These are phyloP conservation scores for Schizothorax lantsangensis DNA, from an alignment of 2,797 vertebrate species.

Conservation along the genomic window DNA sequence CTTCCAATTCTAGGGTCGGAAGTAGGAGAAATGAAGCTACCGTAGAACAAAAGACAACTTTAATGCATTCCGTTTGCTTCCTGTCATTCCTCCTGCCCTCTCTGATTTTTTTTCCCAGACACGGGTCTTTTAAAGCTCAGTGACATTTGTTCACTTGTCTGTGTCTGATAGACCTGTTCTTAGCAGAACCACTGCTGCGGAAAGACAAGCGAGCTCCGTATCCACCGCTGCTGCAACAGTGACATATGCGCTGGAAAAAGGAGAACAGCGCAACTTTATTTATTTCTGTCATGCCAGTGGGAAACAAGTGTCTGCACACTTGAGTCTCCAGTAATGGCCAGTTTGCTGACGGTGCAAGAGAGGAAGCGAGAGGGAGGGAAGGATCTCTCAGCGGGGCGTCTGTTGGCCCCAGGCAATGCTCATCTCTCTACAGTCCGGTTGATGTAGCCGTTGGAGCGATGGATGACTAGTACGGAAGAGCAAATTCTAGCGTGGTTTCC, in stretches of 20 bases:
- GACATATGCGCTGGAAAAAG: slow-evolving; percentile 32
- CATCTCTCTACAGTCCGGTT: slow-evolving; percentile 49
- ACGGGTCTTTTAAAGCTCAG: not conserved
- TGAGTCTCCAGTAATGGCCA: slow-evolving; percentile 55
- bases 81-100: slow-evolving; percentile 28
- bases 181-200: slow-evolving; percentile 29
- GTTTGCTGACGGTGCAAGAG: slow-evolving; percentile 65
- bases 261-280: slow-evolving; percentile 49
- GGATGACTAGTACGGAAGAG: not conserved
- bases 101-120: slow-evolving; percentile 31
- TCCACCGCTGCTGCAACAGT: not conserved
- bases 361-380: slow-evolving; percentile 53
- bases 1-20: not conserved
- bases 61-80: not conserved
- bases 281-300: slow-evolving; percentile 42
- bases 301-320: slow-evolving; percentile 57
- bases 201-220: slow-evolving; percentile 38
- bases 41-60: slow-evolving; percentile 26
- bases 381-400: slow-evolving; percentile 61
- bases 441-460: not conserved
- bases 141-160: slow-evolving; percentile 54
- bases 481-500: not conserved
- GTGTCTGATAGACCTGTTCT: slow-evolving; percentile 51
- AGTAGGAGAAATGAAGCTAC: slow-evolving; percentile 13
- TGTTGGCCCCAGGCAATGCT: slow-evolving; percentile 46